A percentile compares a stretch with the other conserved stretches of the same genome.
Conservation (phyloP, 1,140 invertebrate genomes). For the Myzus persicae region DNA sequence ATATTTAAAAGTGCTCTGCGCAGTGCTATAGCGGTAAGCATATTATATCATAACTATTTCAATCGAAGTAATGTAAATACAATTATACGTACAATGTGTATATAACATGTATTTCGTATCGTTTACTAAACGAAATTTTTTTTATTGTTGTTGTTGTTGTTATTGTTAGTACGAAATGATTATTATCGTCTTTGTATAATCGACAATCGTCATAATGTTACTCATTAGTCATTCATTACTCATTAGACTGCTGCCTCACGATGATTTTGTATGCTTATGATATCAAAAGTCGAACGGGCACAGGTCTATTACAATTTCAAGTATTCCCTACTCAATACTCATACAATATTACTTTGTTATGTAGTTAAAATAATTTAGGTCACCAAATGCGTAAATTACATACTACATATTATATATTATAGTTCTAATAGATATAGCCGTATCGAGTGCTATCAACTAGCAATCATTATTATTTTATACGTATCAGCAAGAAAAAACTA, state of each 20-base stretch:
- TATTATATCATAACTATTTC: background rate
- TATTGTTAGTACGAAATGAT: background rate
- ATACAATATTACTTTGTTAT: background rate
- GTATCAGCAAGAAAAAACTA: background rate
- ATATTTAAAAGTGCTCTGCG: background rate
- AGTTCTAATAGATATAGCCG: background rate
- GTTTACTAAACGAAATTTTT: background rate
- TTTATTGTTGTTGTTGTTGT: background rate
- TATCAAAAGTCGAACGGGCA: background rate
- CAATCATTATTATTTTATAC: background rate
- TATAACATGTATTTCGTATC: background rate
- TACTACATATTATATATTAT: too few species aligned
- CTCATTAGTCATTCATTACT: background rate
- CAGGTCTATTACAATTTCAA: background rate
- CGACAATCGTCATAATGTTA: background rate
- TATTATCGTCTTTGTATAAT: background rate
- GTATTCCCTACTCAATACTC: background rate
- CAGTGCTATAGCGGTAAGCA: background rate
- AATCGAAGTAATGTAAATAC: background rate
- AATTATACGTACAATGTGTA: background rate
- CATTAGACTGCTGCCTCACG: too few species aligned
- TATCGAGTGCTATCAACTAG: background rate
- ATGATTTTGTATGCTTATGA: background rate
- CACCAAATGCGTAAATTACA: background rate
- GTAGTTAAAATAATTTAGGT: background rate